Percentiles rank a stretch among this genome's conserved stretches.
Conservation (phyloP, 1,140 invertebrate species). For the Ips typographus region DNA sequence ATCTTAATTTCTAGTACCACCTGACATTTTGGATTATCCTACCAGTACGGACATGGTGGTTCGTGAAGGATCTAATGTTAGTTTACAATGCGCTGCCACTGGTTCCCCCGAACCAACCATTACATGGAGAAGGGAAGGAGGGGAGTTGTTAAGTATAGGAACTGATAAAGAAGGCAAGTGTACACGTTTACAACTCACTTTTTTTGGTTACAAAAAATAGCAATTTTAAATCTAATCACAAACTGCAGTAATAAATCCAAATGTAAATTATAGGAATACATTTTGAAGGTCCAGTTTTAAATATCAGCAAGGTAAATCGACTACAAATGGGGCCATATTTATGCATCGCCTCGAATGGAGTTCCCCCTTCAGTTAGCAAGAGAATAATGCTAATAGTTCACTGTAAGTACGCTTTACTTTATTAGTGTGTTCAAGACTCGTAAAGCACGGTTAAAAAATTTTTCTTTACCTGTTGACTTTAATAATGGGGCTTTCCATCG, state of each 20-base stretch:
- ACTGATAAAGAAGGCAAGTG: slow-evolving; percentile 56
- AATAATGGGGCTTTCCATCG: too few species aligned
- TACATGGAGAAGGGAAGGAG: slow-evolving; percentile 81
- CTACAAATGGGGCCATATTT: slow-evolving; percentile 89
- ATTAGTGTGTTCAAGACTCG: neutral
- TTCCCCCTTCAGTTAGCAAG: slow-evolving; percentile 85
- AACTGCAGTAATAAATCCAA: neutral
- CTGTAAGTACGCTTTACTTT: slow-evolving; percentile 63
- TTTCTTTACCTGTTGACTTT: too few species aligned
- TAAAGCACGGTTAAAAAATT: too few species aligned
- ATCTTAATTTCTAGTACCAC: slow-evolving; percentile 69
- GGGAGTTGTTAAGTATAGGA: slow-evolving; percentile 61
- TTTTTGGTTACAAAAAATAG: slow-evolving; percentile 1
- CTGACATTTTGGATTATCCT: slow-evolving; percentile 81
- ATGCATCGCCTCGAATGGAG: slow-evolving; percentile 86
- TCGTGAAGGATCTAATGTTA: slow-evolving; percentile 80
- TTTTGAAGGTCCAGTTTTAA: slow-evolving; percentile 74
- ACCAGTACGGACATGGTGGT: slow-evolving; percentile 86
- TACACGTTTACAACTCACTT: neutral
- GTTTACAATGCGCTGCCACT: slow-evolving; percentile 75
- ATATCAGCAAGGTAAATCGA: slow-evolving; percentile 78
- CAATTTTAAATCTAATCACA: slow-evolving; percentile 2
- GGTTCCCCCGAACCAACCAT: slow-evolving; percentile 84
- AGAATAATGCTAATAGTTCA: slow-evolving; percentile 84
- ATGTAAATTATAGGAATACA: slow-evolving; percentile 59